Evolutionary conservation across 2,113 vertebrate genomes (phyloP).

Genomic region (Oncorhynchus kisutch): DNA sequence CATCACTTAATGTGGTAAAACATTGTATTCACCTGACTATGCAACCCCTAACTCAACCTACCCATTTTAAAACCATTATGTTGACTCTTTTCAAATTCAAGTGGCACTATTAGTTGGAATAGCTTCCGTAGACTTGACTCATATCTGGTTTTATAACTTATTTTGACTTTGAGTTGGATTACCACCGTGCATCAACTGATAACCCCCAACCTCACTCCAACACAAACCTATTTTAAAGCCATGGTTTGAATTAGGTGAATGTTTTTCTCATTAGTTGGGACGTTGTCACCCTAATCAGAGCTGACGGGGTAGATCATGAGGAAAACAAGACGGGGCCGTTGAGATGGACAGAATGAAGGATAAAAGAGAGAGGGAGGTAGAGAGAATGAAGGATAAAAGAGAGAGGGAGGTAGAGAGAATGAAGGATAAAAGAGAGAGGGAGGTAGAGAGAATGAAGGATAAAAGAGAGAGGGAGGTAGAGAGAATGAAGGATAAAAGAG

Average conservation of each 20-base stretch:
- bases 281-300: background rate
- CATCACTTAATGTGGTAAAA: background rate
- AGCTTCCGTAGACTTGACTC: too few relatives aligned
- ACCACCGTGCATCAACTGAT: too few relatives aligned
- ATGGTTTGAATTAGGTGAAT: too few relatives aligned
- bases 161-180: too few relatives aligned
- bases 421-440: background rate
- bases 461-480: background rate
- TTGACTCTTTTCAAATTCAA: too few relatives aligned
- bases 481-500: background rate
- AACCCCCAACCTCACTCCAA: too few relatives aligned
- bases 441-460: background rate
- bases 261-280: background rate
- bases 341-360: background rate
- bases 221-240: too few relatives aligned
- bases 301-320: background rate
- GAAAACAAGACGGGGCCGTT: background rate
- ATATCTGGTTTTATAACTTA: too few relatives aligned
- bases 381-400: background rate
- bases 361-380: background rate
- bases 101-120: too few relatives aligned
- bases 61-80: too few relatives aligned
- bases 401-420: background rate
- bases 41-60: slow-evolving; percentile 46
- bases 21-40: too few relatives aligned